Base-by-base conservation (phyloP, 2,888 invertebrate species). In the Seira ritae region DNA sequence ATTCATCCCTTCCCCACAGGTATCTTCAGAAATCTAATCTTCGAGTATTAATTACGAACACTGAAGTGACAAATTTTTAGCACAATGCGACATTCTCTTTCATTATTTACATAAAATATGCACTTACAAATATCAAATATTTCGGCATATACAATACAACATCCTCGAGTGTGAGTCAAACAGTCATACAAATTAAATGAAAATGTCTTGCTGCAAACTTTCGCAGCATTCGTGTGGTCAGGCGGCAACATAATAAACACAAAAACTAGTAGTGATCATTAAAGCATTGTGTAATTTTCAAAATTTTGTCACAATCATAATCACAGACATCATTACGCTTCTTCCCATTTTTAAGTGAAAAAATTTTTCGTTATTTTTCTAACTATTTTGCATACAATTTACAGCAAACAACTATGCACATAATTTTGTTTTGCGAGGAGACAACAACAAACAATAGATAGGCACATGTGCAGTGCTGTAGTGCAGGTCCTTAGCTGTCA, bases 401-500 rank as follows among this genome's bases (percentile, higher is more conserved):
- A 2, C 50, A 12, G 3, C 50, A 50, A 50, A 12, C 50, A n/a
- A 50, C 50, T 50, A 8, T 42, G 42, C 42, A 42, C 1, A 50
- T n/a, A 50, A 50, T 50, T 50, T 50, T 50, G 3, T 1, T 50
- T 50, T 50, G 12, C 3, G 50, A n/a, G n/a, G 6, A 50, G 17
- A 50, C 50, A 50, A n/a, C 50, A n/a, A n/a, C 50, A 50, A 50
- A n/a, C n/a, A n/a, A n/a, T n/a, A n/a, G n/a, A n/a, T n/a, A n/a
- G n/a, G n/a, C n/a, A n/a, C n/a, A n/a, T n/a, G n/a, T n/a, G n/a
- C n/a, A n/a, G n/a, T n/a, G n/a, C n/a, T n/a, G n/a, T 50, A 50
- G 12, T 50, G 12, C 17, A 50, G 17, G 12, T 50, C n/a, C 46
- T 55, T 22, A 23, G 50, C 72, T 72, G 72, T 72, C 72, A 72